Conservation (phyloP, 2,113 vertebrate species). For the Beaufortia kweichowensis region DNA sequence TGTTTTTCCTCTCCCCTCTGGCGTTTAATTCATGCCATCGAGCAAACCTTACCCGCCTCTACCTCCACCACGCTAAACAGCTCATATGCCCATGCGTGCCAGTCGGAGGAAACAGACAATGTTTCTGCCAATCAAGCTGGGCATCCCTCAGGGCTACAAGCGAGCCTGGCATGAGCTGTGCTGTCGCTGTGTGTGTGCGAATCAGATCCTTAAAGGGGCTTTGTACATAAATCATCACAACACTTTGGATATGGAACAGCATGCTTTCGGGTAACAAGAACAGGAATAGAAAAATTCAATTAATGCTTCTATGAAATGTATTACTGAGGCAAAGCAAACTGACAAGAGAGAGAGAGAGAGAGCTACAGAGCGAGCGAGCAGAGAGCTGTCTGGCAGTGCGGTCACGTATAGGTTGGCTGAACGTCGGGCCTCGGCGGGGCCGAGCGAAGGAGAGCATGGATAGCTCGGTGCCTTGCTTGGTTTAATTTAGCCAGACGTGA, state of each 20-base stretch:
- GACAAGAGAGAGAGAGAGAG: neutral
- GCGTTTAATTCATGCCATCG: neutral
- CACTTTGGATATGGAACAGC: slow-evolving; percentile 21
- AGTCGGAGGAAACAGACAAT: slow-evolving; percentile 1
- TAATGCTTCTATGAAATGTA: slow-evolving; percentile 21
- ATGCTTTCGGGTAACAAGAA: slow-evolving; percentile 37
- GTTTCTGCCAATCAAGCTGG: slow-evolving; percentile 34
- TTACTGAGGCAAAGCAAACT: neutral
- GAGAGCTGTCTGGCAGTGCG: slow-evolving; percentile 12
- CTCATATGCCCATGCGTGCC: slow-evolving; percentile 10
- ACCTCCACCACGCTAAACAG: neutral
- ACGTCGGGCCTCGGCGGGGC: neutral
- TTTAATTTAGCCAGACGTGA: slow-evolving; percentile 50
- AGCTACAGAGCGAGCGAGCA: slow-evolving; percentile 34
- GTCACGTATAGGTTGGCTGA: slow-evolving; percentile 28
- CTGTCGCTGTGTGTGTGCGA: slow-evolving; percentile 7
- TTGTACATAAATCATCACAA: slow-evolving; percentile 27
- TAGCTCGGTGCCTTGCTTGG: slow-evolving; percentile 37
- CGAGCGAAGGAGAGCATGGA: slow-evolving; percentile 31
- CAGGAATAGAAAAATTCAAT: slow-evolving; percentile 29
- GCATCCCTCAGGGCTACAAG: slow-evolving; percentile 44
- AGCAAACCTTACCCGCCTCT: neutral
- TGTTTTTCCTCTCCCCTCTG: neutral
- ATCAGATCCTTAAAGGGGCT: slow-evolving; percentile 4
- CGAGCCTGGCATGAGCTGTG: slow-evolving; percentile 17